phyloP scores from a whole-genome alignment of 2,888 invertebrate species.

The Periphyllus acericola region DNA sequence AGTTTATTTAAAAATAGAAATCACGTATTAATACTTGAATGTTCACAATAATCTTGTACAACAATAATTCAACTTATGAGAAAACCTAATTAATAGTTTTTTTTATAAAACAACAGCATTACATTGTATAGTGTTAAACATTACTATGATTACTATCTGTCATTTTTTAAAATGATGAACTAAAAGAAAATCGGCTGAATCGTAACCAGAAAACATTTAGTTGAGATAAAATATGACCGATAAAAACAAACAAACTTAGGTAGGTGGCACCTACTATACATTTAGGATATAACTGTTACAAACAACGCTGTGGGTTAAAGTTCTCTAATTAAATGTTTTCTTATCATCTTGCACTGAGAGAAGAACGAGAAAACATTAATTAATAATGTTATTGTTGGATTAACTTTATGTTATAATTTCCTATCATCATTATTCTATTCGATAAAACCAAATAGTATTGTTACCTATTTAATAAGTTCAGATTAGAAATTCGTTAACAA shows the following conservation, averaged over 20 bases:
- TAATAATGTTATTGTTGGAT: background rate
- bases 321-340: slow-evolving; percentile 13
- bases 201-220: background rate
- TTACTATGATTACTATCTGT: background rate
- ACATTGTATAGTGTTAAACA: background rate
- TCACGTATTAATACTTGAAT: background rate
- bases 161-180: background rate
- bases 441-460: background rate
- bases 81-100: background rate
- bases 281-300: background rate
- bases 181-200: background rate
- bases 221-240: background rate
- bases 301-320: background rate
- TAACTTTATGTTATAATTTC: background rate
- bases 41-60: background rate
- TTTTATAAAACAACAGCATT: background rate
- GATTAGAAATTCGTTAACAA: too few species aligned
- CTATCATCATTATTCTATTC: background rate
- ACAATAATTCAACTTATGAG: background rate
- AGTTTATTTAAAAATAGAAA: background rate
- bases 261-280: too few species aligned
- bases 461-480: background rate
- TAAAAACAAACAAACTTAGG: background rate
- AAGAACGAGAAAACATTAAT: background rate
- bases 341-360: background rate